These are phyloP conservation scores for Otis tarda DNA, from an alignment of 2,113 vertebrate genomes.

Conservation along the genomic window DNA sequence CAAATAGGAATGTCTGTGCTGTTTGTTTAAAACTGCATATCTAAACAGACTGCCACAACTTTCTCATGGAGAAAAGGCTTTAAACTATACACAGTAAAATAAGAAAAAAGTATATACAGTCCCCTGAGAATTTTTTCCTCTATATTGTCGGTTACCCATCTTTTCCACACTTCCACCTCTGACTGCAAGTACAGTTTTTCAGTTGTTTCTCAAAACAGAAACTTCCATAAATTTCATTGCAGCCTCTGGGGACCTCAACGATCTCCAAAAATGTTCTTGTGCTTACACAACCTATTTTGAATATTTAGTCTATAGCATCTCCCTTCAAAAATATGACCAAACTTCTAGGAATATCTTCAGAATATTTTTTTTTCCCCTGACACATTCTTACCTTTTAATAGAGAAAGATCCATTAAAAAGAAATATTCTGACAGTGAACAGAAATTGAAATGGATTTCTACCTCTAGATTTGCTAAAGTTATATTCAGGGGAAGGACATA, in stretches of 20 bases:
- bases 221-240: background rate
- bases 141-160: background rate
- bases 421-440: conserved; percentile 11
- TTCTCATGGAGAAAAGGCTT: background rate
- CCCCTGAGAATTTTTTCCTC: background rate
- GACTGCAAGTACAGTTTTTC: background rate
- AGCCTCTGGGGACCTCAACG: background rate
- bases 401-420: conserved; percentile 1
- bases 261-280: background rate
- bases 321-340: background rate
- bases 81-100: background rate
- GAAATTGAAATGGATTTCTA: conserved; percentile 14
- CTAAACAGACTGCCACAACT: background rate
- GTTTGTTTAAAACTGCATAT: background rate
- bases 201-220: conserved; percentile 15
- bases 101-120: background rate
- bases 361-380: background rate
- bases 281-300: background rate
- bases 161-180: background rate
- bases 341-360: background rate
- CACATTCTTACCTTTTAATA: background rate
- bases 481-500: conserved; percentile 11
- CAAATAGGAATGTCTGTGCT: background rate
- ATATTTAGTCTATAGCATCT: background rate
- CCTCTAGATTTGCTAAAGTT: background rate